Conservation (phyloP, 2,888 invertebrate species). For the Harpalus rubripes region DNA sequence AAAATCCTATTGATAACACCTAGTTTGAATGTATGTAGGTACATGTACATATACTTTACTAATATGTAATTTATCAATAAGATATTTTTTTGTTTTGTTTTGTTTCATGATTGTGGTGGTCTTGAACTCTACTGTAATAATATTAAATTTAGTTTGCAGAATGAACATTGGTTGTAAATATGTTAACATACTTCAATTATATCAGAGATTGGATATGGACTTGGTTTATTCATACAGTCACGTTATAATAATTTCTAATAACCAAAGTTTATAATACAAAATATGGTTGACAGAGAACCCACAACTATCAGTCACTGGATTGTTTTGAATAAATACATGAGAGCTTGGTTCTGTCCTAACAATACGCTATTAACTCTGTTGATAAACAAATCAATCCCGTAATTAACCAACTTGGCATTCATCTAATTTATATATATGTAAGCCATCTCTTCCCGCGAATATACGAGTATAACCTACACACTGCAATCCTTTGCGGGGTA, state of each 20-base stretch:
- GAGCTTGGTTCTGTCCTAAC: background rate
- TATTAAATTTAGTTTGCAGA: too few species aligned
- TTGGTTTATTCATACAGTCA: background rate
- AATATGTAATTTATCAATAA: too few species aligned
- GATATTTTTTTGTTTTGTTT: too few species aligned
- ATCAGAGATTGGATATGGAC: background rate
- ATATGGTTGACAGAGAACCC: background rate
- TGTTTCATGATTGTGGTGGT: too few species aligned
- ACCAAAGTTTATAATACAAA: constrained; percentile 31
- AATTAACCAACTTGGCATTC: constrained; percentile 59
- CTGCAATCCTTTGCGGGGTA: constrained; percentile 7
- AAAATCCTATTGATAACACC: too few species aligned
- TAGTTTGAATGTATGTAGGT: too few species aligned
- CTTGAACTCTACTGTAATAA: too few species aligned
- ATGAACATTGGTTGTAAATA: too few species aligned
- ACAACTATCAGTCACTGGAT: constrained; percentile 22
- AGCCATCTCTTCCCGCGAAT: constrained; percentile 32
- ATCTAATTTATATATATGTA: constrained; percentile 58
- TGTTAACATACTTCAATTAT: too few species aligned
- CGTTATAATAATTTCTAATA: constrained; percentile 30
- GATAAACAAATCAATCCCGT: constrained; percentile 56
- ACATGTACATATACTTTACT: too few species aligned
- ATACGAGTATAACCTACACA: constrained; percentile 11
- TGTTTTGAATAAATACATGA: constrained; percentile 23
- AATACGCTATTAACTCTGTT: constrained; percentile 31